Evolutionary conservation across 2,888 invertebrate species (phyloP).

Genomic region (Cancer borealis): DNA sequence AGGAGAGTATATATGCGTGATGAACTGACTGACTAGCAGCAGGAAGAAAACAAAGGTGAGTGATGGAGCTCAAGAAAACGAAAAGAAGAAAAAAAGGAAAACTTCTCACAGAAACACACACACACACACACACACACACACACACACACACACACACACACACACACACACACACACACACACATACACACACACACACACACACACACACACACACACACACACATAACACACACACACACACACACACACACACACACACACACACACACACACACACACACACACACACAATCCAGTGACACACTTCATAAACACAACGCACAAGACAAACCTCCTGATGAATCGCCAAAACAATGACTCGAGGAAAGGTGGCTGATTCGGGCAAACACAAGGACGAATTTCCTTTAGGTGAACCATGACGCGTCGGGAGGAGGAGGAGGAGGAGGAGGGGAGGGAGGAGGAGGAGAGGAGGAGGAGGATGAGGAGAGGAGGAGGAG

Average conservation of each 20-base stretch:
- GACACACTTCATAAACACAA: conserved; percentile 23
- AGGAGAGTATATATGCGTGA: too few species aligned
- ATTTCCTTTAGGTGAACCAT: background rate
- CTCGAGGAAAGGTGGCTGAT: background rate
- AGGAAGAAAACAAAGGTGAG: background rate
- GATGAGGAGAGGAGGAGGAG: too few species aligned
- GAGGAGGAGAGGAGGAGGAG: too few species aligned
- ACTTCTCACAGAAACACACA: background rate
- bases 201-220: too few species aligned
- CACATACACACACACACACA: background rate
- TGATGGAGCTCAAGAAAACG: background rate
- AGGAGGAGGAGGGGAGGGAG: too few species aligned
- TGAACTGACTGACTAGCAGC: background rate
- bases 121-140: conserved; percentile 20
- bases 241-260: conserved; percentile 52
- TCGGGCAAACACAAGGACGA: background rate
- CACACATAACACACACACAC: conserved; percentile 16
- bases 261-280: conserved; percentile 22
- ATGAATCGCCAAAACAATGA: conserved; percentile 23
- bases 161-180: conserved; percentile 26
- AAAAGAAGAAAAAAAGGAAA: too few species aligned
- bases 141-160: conserved; percentile 47
- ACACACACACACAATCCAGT: background rate
- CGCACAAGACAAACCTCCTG: background rate
- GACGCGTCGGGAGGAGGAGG: background rate